These are phyloP conservation scores for Sebastes dallii DNA, from an alignment of 2,797 vertebrate species.

Conservation along the genomic window DNA sequence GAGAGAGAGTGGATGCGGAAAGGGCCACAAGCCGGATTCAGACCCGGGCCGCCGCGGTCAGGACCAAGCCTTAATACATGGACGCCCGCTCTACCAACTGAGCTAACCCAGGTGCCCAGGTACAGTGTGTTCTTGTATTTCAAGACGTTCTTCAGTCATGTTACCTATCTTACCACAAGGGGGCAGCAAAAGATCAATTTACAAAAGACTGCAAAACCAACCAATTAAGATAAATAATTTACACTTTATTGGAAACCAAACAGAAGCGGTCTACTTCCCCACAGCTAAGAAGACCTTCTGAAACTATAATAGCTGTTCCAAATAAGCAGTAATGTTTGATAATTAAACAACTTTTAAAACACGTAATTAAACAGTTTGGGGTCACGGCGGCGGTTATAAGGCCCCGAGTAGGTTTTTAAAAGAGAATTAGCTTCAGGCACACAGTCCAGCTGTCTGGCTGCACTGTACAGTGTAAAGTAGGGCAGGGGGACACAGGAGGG, in stretches of 20 bases:
- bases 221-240: not conserved
- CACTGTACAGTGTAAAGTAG: constrained; percentile 52
- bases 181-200: constrained; percentile 54
- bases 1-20: no score
- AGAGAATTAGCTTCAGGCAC: not conserved
- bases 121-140: no score
- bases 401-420: not conserved
- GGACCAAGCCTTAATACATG: no score
- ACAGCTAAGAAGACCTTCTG: not conserved
- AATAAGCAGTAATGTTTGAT: not conserved
- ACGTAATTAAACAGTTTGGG: not conserved
- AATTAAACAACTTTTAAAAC: not conserved
- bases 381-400: not conserved
- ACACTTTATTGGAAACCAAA: not conserved
- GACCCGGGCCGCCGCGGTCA: no score
- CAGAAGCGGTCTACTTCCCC: not conserved
- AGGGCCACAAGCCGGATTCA: no score
- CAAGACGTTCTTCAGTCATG: no score
- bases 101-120: no score
- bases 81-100: no score
- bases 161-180: constrained; percentile 52
- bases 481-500: constrained; percentile 62
- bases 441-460: not conserved
- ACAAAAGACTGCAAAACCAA: not conserved
- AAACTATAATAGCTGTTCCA: not conserved